Evolutionary conservation across 1,140 invertebrate species (phyloP), one percentile per base, ranked within the genome.

Genomic region (Centruroides vittatus): DNA sequence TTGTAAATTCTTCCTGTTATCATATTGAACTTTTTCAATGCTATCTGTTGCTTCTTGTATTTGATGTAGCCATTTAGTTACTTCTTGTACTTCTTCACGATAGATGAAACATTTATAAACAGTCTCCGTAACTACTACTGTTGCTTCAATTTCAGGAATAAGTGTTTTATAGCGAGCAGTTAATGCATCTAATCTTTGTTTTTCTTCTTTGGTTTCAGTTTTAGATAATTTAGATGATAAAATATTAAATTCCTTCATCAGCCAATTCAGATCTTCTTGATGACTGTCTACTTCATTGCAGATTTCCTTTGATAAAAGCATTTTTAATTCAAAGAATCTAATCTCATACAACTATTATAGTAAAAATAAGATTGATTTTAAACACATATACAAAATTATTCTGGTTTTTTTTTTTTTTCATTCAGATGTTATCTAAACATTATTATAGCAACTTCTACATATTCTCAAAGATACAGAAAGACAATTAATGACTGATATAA

Each of bases 31-130:
- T 47, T 61, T 58, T 23, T 66, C 60, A 4, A 63, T 35, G 11
- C 13, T 34, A 11, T 63, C 64, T 5, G 61, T 63, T 5, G 51
- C 47, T n/a, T 60, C 47, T 56, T 58, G 53, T 7, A 67, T 68
- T 59, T 74, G 72, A 47, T 70, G 72, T 56, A 76, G 62, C 73
- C 75, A 76, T 48, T 64, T 62, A 36, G 68, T 71, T 58, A 93
- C 85, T 76, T 91, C 86, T 62, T 84, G 82, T 0, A 95, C 85
- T 73, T 91, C 88, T 68, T 89, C 84, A 54, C 87, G 78, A 70
- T 93, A 96, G 1, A 87, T 86, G 72, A 93, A 94, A 72, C 91
- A 94, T 72, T 89, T 89, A 6, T 89, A 89, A 68, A 91, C 86
- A 0, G 91, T 85, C 67, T 93, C 89, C 2, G 92, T 92, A 73